Evolutionary conservation across 2,797 vertebrate species (phyloP), one percentile per base, ranked within the genome.

Genomic region (Epinephelus coioides): DNA sequence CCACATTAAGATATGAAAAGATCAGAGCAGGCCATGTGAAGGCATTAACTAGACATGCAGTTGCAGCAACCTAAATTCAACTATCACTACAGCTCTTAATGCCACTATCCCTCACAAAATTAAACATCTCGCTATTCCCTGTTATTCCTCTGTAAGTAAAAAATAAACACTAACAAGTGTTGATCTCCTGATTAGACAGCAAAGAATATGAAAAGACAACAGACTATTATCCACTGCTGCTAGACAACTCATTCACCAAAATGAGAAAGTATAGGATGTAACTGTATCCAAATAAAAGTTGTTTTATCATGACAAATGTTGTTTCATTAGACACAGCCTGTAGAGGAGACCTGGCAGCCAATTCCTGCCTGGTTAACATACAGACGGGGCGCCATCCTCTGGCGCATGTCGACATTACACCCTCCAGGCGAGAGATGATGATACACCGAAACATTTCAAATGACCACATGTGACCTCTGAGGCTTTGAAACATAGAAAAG

Each of bases 361-460:
- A 47, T 38, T 70, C 64, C 69, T 74, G 78, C 7, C 38, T 80
- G 75, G 60, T 60, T 76, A 82, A 87, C 40, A 67, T 79, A 87
- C 86, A 88, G 71, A 83, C 30, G 54, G 83, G 88, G 91, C 91
- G 92, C 93, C 93, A 91, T 91, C 92, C 74, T 91, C 90, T 94
- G 93, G 91, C 40, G 0, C 4, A 23, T 5, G 40, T 17, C 2
- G 11, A 80, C 51, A 90, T 86, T 90, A 71, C 93, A 93, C 4
- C 49, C 67, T 40, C 50, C 23, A 51, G 49, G 25, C 4, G 21
- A 60, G 38, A 54, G 18, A 66, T 59, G 63, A 81, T 75, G 69
- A 73, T 70, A 64, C 73, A 68, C 50, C 2, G 13, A 77, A 88
- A 81, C 69, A 76, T 80, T 86, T 76, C 44, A 0, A 85, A 82